Percentiles rank a stretch among this genome's conserved stretches.
phyloP scores from a whole-genome alignment of 2,113 vertebrate species.

The Manacus vitellinus region DNA sequence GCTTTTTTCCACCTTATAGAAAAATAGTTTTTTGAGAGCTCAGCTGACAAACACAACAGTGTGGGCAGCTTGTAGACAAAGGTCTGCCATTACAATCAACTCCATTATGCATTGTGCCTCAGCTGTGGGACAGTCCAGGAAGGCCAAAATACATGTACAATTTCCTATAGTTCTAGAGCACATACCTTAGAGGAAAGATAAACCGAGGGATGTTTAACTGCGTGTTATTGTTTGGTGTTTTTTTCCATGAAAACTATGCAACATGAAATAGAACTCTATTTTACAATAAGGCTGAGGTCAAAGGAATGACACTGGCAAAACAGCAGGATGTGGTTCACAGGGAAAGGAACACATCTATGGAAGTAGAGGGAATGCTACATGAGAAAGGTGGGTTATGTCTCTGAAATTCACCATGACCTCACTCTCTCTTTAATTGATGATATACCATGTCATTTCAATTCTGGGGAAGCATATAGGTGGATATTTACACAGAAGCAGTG shows the following conservation, averaged over 20 bases:
- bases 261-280: background rate
- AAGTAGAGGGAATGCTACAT: background rate
- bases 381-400: background rate
- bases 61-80: background rate
- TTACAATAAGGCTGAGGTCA: background rate
- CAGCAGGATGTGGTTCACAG: background rate
- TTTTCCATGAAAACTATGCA: background rate
- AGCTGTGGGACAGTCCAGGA: background rate
- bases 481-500: background rate
- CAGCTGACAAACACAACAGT: background rate
- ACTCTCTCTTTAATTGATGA: background rate
- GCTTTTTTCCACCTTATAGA: background rate
- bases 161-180: background rate
- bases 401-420: background rate
- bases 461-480: background rate
- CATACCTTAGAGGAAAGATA: background rate
- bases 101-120: background rate
- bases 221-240: background rate
- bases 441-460: background rate
- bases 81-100: background rate
- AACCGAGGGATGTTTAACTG: background rate
- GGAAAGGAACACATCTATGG: background rate
- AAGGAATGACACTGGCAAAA: background rate
- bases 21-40: background rate
- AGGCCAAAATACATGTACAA: background rate